Conservation (phyloP, 1,140 invertebrate species). For the Brachionus manjavacas region DNA sequence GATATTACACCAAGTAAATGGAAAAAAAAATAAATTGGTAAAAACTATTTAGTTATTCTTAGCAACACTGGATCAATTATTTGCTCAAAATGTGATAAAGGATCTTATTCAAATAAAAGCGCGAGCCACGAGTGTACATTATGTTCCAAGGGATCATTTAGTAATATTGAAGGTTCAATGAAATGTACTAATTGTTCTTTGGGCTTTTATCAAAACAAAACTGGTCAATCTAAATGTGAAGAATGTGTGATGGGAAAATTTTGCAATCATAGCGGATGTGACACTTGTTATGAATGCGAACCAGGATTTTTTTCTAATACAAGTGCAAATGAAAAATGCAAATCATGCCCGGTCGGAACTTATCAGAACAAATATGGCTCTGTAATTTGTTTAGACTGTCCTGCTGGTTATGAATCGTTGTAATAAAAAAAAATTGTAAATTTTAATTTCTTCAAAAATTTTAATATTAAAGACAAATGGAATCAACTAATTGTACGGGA, state of each 20-base stretch:
- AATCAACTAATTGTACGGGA: constrained; percentile 25
- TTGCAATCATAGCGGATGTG: constrained; percentile 34
- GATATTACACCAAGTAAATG: constrained; percentile 11
- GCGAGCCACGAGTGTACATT: neutral
- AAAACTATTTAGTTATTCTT: neutral
- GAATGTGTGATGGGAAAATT: neutral
- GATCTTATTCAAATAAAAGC: constrained; percentile 15
- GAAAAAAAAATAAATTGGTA: neutral
- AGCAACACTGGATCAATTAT: neutral
- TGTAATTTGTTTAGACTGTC: neutral
- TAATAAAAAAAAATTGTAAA: constrained; percentile 1
- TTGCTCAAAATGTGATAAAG: constrained; percentile 19
- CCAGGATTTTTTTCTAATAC: constrained; percentile 2
- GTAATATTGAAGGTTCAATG: neutral
- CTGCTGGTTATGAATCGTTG: constrained; percentile 32
- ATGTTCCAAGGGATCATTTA: neutral
- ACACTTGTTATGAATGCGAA: neutral
- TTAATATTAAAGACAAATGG: neutral
- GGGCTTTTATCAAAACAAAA: constrained; percentile 13
- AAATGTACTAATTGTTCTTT: constrained; percentile 31
- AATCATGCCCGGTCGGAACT: constrained; percentile 6
- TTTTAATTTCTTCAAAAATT: neutral
- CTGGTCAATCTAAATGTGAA: neutral
- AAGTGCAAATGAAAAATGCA: neutral
- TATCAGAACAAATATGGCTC: neutral